Evolutionary conservation across 2,797 vertebrate genomes (phyloP).

Genomic region (Alauda arvensis): DNA sequence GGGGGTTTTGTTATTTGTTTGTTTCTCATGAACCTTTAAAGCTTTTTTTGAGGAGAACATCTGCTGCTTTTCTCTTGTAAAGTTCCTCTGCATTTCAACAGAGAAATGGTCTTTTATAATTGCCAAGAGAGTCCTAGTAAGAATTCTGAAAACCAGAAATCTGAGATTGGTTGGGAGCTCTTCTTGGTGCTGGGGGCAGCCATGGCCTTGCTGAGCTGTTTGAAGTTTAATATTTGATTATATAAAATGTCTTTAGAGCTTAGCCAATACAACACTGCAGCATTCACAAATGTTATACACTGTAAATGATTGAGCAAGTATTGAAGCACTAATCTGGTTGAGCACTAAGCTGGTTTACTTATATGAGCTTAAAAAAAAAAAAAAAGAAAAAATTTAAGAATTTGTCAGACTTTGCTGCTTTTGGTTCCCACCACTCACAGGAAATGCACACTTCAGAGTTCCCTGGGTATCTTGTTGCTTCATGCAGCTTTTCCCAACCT

Average conservation of each 20-base stretch:
- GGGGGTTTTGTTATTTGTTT: rapidly evolving
- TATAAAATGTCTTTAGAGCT: conserved; percentile 46
- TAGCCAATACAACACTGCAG: conserved; percentile 3
- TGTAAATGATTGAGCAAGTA: conserved; percentile 24
- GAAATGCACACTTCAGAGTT: neutral
- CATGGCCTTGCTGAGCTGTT: conserved; percentile 38
- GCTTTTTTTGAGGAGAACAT: neutral
- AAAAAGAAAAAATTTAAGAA: neutral
- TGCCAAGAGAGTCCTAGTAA: neutral
- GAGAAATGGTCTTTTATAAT: neutral
- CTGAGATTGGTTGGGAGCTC: neutral
- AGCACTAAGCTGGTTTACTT: conserved; percentile 44
- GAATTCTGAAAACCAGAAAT: conserved; percentile 35
- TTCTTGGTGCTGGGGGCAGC: neutral
- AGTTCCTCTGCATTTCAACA: neutral
- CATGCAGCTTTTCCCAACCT: neutral
- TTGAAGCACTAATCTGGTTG: conserved; percentile 41
- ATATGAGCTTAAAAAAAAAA: neutral
- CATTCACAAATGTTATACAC: neutral
- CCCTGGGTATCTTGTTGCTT: neutral
- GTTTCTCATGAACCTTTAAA: neutral
- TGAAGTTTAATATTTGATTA: conserved; percentile 48
- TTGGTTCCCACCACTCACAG: neutral
- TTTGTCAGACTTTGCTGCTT: conserved; percentile 19
- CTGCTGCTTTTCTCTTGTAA: neutral